These are phyloP conservation scores for Gambusia holbrooki DNA, from an alignment of 2,113 vertebrate genomes.

Conservation along the genomic window DNA sequence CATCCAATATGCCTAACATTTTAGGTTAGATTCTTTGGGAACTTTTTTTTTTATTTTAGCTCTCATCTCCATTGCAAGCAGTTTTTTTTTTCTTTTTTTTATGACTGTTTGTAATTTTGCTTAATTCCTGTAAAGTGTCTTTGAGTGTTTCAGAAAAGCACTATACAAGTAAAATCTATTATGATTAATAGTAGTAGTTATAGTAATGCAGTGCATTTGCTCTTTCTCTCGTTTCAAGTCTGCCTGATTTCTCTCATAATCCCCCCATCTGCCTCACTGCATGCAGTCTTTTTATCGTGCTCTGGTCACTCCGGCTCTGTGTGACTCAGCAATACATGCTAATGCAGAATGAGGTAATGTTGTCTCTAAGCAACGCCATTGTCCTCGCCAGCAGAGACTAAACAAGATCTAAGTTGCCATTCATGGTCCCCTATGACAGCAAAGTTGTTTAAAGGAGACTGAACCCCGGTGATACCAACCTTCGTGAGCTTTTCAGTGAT, in stretches of 20 bases:
- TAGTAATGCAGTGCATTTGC: slow-evolving; percentile 11
- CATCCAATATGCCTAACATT: not conserved
- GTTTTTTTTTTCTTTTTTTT: not conserved
- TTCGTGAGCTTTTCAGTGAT: not conserved
- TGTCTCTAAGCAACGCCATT: slow-evolving; percentile 61
- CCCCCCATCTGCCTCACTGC: slow-evolving; percentile 52
- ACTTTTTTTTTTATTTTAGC: not conserved
- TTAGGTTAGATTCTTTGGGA: not conserved
- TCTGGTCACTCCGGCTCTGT: slow-evolving; percentile 45
- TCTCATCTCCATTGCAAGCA: not conserved
- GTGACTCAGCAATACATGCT: slow-evolving; percentile 70
- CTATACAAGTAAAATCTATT: no score
- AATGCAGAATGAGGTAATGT: slow-evolving; percentile 62
- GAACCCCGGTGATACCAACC: not conserved
- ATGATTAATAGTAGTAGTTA: not conserved
- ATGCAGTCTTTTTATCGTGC: slow-evolving; percentile 56
- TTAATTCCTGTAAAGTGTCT: no score
- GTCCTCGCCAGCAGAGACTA: slow-evolving; percentile 33
- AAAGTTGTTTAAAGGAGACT: slow-evolving; percentile 6
- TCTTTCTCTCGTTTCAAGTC: slow-evolving; percentile 40
- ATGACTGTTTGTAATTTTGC: no score
- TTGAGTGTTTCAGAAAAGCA: no score
- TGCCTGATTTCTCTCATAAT: slow-evolving; percentile 48
- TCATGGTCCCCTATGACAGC: slow-evolving; percentile 7
- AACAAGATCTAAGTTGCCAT: slow-evolving; percentile 25